Conservation (phyloP, 1,140 invertebrate species). For the Bemisia tabaci region DNA sequence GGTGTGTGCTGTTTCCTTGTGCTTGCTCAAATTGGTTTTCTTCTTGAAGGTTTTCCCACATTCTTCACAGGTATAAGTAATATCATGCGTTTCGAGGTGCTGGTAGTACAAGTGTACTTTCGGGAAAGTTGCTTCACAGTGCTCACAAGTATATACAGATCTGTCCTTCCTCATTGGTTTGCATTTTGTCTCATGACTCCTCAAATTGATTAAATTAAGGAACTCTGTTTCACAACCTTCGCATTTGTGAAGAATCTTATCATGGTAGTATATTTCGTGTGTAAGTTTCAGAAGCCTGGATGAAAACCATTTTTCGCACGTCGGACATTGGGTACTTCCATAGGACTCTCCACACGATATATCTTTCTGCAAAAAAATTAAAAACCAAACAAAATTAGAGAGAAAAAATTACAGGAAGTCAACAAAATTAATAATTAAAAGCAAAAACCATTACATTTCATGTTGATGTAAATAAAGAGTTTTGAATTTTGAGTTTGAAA, state of each 20-base stretch:
- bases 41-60: neutral
- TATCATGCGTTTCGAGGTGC: neutral
- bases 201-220: neutral
- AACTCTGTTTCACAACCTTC: neutral
- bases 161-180: neutral
- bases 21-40: neutral
- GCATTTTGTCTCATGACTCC: neutral
- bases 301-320: neutral
- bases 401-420: neutral
- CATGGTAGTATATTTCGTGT: neutral
- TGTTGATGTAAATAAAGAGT: too few species aligned
- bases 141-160: neutral
- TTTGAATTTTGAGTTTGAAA: too few species aligned
- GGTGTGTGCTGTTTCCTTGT: neutral
- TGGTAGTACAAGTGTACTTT: neutral
- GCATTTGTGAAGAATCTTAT: neutral
- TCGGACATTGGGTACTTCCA: neutral
- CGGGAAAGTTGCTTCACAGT: neutral
- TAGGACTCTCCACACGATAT: neutral
- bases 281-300: neutral
- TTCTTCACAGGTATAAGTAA: neutral
- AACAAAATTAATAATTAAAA: too few species aligned
- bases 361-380: neutral
- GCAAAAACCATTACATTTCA: too few species aligned
- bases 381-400: neutral